phyloP scores from a whole-genome alignment of 2,888 invertebrate species.

The Ypsolopha sequella region DNA sequence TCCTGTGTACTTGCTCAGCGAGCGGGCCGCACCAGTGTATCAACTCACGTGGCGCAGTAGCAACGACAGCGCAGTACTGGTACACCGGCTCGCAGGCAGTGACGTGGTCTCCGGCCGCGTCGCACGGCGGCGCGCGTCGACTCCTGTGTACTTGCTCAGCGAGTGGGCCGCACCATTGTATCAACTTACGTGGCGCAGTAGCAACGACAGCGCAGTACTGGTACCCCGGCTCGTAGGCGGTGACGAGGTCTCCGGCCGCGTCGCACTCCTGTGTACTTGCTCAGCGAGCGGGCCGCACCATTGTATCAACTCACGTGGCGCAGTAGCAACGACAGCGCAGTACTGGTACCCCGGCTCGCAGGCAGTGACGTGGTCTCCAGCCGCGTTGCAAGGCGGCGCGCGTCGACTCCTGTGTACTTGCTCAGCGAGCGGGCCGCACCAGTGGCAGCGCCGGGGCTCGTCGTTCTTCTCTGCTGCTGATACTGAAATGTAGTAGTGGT shows the following conservation, averaged over 20 bases:
- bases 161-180: constrained; percentile 57
- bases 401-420: constrained; percentile 53
- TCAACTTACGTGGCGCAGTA: constrained; percentile 51
- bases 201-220: constrained; percentile 38
- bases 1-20: constrained; percentile 57
- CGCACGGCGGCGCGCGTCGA: constrained; percentile 43
- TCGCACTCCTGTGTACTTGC: constrained; percentile 51
- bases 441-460: constrained; percentile 36
- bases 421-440: constrained; percentile 62
- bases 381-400: constrained; percentile 35
- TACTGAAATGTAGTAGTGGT: not conserved
- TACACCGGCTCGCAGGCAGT: constrained; percentile 44
- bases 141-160: constrained; percentile 59
- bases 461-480: not conserved
- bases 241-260: constrained; percentile 20
- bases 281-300: constrained; percentile 55
- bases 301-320: constrained; percentile 42
- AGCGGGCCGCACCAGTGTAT: constrained; percentile 26
- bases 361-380: constrained; percentile 23
- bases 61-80: constrained; percentile 48
- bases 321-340: constrained; percentile 49
- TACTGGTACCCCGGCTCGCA: constrained; percentile 45
- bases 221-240: constrained; percentile 41
- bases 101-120: constrained; percentile 17
- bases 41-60: constrained; percentile 36